Percentiles rank a stretch among this genome's conserved stretches.
phyloP scores from a whole-genome alignment of 2,113 vertebrate genomes.

The Pollimyrus isidori region DNA sequence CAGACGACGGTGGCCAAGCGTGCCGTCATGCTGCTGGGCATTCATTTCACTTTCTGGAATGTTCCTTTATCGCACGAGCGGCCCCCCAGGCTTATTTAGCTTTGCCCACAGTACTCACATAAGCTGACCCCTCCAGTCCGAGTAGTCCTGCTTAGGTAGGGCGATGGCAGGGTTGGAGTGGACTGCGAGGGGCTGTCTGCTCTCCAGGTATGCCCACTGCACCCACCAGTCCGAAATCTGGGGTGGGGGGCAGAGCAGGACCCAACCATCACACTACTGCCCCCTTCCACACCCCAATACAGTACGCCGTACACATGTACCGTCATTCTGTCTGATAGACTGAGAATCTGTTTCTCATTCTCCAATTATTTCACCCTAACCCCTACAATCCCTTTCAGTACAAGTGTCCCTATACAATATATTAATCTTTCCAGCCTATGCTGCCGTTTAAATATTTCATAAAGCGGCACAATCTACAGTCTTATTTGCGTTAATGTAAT shows the following conservation, averaged over 20 bases:
- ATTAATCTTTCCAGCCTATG: not conserved
- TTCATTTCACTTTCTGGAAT: not conserved
- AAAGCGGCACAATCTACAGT: not conserved
- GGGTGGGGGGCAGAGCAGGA: not conserved
- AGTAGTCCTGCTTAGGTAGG: constrained; percentile 68
- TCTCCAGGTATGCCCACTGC: constrained; percentile 67
- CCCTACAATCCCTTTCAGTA: not conserved
- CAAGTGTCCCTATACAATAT: not conserved
- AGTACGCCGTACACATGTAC: not conserved
- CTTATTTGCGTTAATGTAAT: not conserved
- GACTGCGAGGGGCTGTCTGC: constrained; percentile 65
- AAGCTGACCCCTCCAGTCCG: constrained; percentile 70
- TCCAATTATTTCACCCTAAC: not conserved
- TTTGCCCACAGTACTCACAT: constrained; percentile 52
- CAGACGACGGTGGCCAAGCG: not conserved
- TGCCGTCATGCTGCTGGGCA: not conserved
- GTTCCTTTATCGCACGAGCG: not conserved
- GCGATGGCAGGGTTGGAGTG: constrained; percentile 74
- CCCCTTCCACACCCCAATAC: not conserved
- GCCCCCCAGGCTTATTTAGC: not conserved
- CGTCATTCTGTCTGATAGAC: not conserved
- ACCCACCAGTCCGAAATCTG: constrained; percentile 73
- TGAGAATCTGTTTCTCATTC: not conserved
- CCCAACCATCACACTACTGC: not conserved
- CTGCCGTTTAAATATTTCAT: not conserved